These are phyloP conservation scores for Brachionus angularis DNA, from an alignment of 1,140 invertebrate genomes.

Conservation along the genomic window DNA sequence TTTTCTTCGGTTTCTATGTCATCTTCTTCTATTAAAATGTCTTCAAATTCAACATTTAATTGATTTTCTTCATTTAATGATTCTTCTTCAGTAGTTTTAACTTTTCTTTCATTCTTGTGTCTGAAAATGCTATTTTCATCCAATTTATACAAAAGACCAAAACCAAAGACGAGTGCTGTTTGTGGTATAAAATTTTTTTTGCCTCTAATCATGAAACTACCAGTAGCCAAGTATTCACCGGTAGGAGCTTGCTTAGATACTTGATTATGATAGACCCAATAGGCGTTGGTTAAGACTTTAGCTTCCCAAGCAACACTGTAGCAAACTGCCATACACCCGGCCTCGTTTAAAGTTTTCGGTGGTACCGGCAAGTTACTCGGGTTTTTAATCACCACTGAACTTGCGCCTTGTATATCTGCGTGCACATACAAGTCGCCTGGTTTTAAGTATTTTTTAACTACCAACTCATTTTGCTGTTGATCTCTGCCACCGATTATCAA, in stretches of 20 bases:
- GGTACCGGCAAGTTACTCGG: constrained; percentile 67
- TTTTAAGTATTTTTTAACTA: constrained; percentile 88
- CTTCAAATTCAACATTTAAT: constrained; percentile 41
- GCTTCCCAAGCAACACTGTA: constrained; percentile 95
- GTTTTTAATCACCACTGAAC: constrained; percentile 81
- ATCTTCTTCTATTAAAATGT: constrained; percentile 54
- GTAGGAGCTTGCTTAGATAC: constrained; percentile 96
- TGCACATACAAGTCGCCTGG: constrained; percentile 60
- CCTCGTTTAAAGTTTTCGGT: constrained; percentile 90
- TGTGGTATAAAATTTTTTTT: constrained; percentile 95
- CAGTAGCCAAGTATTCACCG: constrained; percentile 88
- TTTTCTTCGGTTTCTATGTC: constrained; percentile 46
- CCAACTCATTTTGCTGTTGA: constrained; percentile 93
- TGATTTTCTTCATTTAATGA: constrained; percentile 28
- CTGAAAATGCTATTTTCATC: constrained; percentile 26
- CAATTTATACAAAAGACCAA: constrained; percentile 80
- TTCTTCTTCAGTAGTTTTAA: constrained; percentile 45
- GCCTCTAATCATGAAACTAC: constrained; percentile 94
- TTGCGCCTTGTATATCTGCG: constrained; percentile 76
- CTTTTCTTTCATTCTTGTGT: constrained; percentile 37
- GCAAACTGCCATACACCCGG: constrained; percentile 90
- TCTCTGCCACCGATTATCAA: constrained; percentile 90
- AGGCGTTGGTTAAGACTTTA: constrained; percentile 86
- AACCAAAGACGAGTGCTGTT: constrained; percentile 81
- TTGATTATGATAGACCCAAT: constrained; percentile 92